Base-by-base conservation (phyloP, 2,113 vertebrate genomes). In the Eleginops maclovinus region DNA sequence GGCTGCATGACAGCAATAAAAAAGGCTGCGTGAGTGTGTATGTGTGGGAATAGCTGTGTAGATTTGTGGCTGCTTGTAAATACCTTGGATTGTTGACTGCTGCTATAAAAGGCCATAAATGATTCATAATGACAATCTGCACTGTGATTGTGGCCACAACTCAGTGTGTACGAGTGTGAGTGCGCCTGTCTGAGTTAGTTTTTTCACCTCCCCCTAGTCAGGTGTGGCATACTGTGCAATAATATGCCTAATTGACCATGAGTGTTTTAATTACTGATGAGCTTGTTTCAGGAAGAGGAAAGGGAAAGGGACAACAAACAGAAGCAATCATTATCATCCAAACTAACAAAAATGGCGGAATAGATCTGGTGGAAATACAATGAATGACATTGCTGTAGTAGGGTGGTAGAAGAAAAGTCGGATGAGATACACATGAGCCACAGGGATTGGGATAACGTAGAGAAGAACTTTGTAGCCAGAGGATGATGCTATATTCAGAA, bases 31-130 rank as follows among this genome's bases (percentile, higher is more conserved):
- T 59, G 43, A 46, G 43, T 75, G 83, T 51, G 46, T 79, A 22
- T 44, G 69, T 43, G 60, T 46, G 53, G 74, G 61, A 64, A 50
- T 58, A 40, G 22, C 44, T 55, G 64, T 56, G 64, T 59, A 59
- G 77, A 73, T 82, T 75, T 85, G 74, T 54, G 79, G 84, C 65
- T 28, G 79, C 82, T 90, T 84, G 87, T 90, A 91, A 93, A 93
- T 91, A 26, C 89, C 75, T 84, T 0, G 15, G 44, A 86, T 86
- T 82, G 79, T 85, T 88, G 47, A 82, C 64, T 22, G 14, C 60
- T 63, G 68, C 56, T 54, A 53, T 86, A 78, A 88, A 87, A 87
- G 47, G 63, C 70, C 58, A 68, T 85, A 78, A 85, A 78, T 79
- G 55, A 74, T 76, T 70, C 43, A 26, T 87, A 81, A 90, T 82